Percentiles rank a stretch among this genome's conserved stretches.
phyloP scores from a whole-genome alignment of 2,797 vertebrate genomes.

The Coluber constrictor region DNA sequence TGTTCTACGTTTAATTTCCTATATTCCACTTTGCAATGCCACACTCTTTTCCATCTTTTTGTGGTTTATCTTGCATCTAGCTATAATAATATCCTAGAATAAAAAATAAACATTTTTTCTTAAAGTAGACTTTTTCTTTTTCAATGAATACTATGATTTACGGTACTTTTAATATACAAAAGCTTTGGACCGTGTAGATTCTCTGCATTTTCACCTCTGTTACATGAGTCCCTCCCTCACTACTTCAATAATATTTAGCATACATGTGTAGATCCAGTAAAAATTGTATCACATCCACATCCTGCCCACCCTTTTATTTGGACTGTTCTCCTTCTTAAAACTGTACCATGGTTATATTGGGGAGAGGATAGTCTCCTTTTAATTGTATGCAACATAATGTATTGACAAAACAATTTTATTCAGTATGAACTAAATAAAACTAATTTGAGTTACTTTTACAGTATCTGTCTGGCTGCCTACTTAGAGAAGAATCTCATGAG shows the following conservation, averaged over 20 bases:
- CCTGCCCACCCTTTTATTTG: not conserved
- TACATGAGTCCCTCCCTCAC: not conserved
- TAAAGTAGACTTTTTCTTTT: constrained; percentile 23
- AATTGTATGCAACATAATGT: not conserved
- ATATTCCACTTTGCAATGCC: not conserved
- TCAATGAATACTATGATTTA: not conserved
- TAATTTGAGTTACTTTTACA: not conserved
- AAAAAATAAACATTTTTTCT: constrained; percentile 59
- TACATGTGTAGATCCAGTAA: not conserved
- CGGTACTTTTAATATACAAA: not conserved
- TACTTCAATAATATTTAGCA: not conserved
- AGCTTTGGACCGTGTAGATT: not conserved
- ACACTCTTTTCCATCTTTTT: not conserved
- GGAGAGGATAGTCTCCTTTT: not conserved
- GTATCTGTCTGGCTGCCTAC: not conserved
- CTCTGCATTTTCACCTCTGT: fast-evolving
- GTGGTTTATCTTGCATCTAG: constrained; percentile 12
- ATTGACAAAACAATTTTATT: constrained; percentile 3
- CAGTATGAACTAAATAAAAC: constrained; percentile 1
- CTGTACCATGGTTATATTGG: not conserved
- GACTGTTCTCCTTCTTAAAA: not conserved
- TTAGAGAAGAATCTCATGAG: not conserved
- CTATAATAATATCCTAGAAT: not conserved
- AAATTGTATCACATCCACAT: not conserved
- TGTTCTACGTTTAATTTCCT: not conserved